phyloP scores from a whole-genome alignment of 53 echinoderm and acorn worm species.

The Glandiceps talaboti region DNA sequence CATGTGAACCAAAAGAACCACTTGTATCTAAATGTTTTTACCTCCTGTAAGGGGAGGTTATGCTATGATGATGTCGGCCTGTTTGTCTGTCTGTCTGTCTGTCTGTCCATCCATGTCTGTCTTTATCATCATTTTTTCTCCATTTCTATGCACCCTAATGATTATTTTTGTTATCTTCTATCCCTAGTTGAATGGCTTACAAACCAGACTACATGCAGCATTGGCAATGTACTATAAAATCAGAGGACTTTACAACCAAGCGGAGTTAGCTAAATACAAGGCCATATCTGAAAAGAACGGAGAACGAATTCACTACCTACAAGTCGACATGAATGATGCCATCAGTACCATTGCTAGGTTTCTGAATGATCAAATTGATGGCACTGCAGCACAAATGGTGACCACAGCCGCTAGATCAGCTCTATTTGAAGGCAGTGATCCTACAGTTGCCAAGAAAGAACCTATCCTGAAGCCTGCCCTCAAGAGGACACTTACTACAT shows the following conservation, averaged over 20 bases:
- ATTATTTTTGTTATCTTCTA: no score
- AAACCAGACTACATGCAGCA: constrained; percentile 72
- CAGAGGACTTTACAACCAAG: constrained; percentile 79
- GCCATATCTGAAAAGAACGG: constrained; percentile 67
- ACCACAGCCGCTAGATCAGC: constrained; percentile 41
- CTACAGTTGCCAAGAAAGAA: neutral
- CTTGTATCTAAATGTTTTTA: no score
- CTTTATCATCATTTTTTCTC: no score
- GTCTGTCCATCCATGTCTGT: no score
- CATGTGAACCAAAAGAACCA: no score
- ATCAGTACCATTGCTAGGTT: constrained; percentile 67
- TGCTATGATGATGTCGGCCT: no score
- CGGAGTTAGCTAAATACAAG: constrained; percentile 66
- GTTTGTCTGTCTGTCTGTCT: no score
- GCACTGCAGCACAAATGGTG: constrained; percentile 56
- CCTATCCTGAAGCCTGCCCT: neutral
- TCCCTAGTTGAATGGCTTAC: constrained; percentile 76
- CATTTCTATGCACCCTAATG: no score
- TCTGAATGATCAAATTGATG: constrained; percentile 75
- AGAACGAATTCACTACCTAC: constrained; percentile 40
- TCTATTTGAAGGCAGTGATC: constrained; percentile 4
- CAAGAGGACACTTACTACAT: neutral
- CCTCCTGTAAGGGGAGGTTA: no score
- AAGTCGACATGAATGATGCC: constrained; percentile 62
- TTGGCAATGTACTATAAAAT: constrained; percentile 73